Conservation (phyloP, 2,888 invertebrate species). For the Lingula anatina region DNA sequence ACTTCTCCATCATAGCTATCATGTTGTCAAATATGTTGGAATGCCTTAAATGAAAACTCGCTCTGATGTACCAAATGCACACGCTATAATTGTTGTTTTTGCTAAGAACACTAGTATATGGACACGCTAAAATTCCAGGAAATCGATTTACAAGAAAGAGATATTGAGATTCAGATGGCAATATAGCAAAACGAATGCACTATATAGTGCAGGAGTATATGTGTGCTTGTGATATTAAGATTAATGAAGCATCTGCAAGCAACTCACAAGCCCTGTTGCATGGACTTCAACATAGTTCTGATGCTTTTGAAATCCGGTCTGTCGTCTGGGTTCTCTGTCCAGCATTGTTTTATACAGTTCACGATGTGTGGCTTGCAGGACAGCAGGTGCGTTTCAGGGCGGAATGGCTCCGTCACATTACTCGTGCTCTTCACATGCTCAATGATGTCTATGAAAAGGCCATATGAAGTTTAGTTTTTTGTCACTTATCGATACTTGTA, state of each 20-base stretch:
- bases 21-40: constrained; percentile 92
- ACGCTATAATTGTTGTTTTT: too few species aligned
- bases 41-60: constrained; percentile 22
- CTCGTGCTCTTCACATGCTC: constrained; percentile 6
- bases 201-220: too few species aligned
- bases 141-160: too few species aligned
- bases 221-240: too few species aligned
- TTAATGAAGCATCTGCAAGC: not conserved
- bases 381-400: constrained; percentile 65
- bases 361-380: constrained; percentile 62
- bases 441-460: constrained; percentile 11
- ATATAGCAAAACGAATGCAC: too few species aligned
- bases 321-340: constrained; percentile 48
- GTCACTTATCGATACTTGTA: too few species aligned
- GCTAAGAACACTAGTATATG: too few species aligned
- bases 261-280: constrained; percentile 77
- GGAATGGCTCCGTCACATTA: constrained; percentile 35
- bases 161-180: too few species aligned
- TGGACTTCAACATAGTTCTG: constrained; percentile 42
- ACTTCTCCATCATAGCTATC: constrained; percentile 97
- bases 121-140: too few species aligned
- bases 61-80: too few species aligned
- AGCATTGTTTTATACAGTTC: constrained; percentile 49
- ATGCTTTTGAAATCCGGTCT: constrained; percentile 52
- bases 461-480: too few species aligned